Conservation (phyloP, 2,113 vertebrate species). For the Limanda limanda region DNA sequence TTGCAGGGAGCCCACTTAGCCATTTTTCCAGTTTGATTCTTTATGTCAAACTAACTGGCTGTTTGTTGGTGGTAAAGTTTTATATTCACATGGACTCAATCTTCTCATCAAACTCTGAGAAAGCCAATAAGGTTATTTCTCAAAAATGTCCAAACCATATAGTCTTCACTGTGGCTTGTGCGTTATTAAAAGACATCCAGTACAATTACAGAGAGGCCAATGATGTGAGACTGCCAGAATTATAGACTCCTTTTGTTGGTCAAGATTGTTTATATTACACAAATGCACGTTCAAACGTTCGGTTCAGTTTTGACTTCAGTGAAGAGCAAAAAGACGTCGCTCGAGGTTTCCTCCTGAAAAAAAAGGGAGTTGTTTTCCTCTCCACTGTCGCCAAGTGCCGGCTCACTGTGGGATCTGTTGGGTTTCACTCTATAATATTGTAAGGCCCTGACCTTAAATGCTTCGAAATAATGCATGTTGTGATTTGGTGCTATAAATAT, state of each 20-base stretch:
- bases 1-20: not conserved
- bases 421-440: constrained; percentile 4
- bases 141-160: not conserved
- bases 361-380: not conserved
- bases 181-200: constrained; percentile 1
- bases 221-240: constrained; percentile 5
- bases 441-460: not conserved
- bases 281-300: not conserved
- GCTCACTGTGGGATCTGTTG: not conserved
- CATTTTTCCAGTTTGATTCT: not conserved
- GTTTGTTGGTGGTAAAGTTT: not conserved
- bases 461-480: not conserved
- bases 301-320: not conserved
- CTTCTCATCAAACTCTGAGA: not conserved
- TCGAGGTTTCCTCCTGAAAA: not conserved
- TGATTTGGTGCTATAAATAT: not conserved
- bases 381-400: not conserved
- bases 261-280: not conserved
- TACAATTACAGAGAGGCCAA: constrained; percentile 12
- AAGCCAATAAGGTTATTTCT: not conserved
- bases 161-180: not conserved
- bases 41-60: not conserved
- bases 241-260: constrained; percentile 12
- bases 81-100: not conserved
- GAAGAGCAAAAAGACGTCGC: not conserved